Conservation (phyloP, 2,888 invertebrate species). For the Andricus curvator region DNA sequence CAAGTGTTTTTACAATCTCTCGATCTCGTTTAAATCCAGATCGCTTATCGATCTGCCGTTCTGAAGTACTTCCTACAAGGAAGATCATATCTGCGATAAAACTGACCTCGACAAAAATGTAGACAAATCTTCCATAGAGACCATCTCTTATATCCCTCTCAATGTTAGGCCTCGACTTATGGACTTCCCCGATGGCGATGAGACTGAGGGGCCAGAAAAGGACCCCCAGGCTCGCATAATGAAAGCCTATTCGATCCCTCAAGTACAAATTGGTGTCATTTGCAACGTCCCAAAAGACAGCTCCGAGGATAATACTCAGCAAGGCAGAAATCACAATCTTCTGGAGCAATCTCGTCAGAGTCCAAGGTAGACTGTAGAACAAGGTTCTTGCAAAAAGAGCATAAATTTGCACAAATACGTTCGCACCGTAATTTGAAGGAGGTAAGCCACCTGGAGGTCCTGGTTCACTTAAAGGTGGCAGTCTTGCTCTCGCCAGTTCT, state of each 20-base stretch:
- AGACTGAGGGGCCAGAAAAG: conserved; percentile 86
- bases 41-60: neutral
- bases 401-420: conserved; percentile 85
- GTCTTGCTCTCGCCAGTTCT: conserved; percentile 87
- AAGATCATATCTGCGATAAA: neutral
- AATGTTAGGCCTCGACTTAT: conserved; percentile 80
- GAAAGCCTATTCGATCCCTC: conserved; percentile 91
- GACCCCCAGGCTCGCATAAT: conserved; percentile 89
- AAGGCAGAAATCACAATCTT: conserved; percentile 89
- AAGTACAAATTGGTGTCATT: conserved; percentile 86
- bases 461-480: conserved; percentile 82
- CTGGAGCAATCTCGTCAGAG: conserved; percentile 88
- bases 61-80: neutral
- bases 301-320: conserved; percentile 90
- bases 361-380: conserved; percentile 92
- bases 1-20: neutral
- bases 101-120: conserved; percentile 88
- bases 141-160: conserved; percentile 90
- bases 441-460: conserved; percentile 90
- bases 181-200: conserved; percentile 75
- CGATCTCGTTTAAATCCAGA: neutral
- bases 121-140: conserved; percentile 88
- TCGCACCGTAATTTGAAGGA: conserved; percentile 83
- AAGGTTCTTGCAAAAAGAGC: conserved; percentile 83
- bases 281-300: conserved; percentile 93